Evolutionary conservation across 2,113 vertebrate species (phyloP).

Genomic region (Zonotrichia leucophrys): DNA sequence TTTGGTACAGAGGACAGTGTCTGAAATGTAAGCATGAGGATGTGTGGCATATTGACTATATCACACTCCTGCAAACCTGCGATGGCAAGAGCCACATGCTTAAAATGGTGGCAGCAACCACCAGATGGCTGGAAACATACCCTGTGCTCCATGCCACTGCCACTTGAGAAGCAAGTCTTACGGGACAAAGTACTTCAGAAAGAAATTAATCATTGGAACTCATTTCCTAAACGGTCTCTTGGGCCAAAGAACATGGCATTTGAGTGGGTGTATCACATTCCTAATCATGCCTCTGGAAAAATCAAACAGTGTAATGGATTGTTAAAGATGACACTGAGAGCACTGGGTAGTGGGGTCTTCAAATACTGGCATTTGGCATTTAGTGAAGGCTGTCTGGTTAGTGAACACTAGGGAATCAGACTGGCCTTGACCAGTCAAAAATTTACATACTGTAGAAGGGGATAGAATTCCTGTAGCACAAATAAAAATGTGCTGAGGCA

Average conservation of each 20-base stretch:
- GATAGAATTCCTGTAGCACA: background rate
- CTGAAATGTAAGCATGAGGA: background rate
- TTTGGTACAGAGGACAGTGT: background rate
- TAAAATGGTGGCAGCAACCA: background rate
- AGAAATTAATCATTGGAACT: background rate
- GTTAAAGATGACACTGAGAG: background rate
- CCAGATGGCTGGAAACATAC: background rate
- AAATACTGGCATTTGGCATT: background rate
- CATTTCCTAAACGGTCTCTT: background rate
- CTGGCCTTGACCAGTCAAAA: background rate
- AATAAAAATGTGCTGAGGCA: background rate
- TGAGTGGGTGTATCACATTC: background rate
- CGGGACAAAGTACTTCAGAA: background rate
- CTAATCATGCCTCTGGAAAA: background rate
- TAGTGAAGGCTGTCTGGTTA: background rate
- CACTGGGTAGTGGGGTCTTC: background rate
- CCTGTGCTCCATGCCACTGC: background rate
- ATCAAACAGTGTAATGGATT: background rate
- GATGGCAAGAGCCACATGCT: background rate
- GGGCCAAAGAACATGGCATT: background rate
- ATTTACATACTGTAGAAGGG: background rate
- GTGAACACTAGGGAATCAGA: background rate
- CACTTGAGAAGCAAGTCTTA: background rate
- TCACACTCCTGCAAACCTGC: background rate
- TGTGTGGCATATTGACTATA: rapidly evolving